Evolutionary conservation across 2,888 invertebrate genomes (phyloP).

Genomic region (Cremastinae sp.): DNA sequence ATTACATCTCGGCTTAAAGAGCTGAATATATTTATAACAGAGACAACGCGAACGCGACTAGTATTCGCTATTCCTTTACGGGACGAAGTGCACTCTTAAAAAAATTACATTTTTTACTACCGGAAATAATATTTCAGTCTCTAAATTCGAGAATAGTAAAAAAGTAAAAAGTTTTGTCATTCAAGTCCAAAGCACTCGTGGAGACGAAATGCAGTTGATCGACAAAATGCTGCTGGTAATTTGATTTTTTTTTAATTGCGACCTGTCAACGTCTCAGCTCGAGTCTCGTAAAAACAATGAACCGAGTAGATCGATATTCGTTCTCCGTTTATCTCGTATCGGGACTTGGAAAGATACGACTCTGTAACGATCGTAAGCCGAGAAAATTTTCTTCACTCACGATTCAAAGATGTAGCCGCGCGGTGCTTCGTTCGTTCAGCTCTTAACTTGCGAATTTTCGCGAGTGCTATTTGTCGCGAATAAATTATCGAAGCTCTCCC

Average conservation of each 20-base stretch:
- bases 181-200: no score
- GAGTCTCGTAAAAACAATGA: neutral
- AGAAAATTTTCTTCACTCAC: constrained; percentile 32
- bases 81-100: constrained; percentile 1
- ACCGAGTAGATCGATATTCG: constrained; percentile 21
- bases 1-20: constrained; percentile 54
- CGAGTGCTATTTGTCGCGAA: constrained; percentile 9
- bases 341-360: constrained; percentile 4
- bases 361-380: neutral
- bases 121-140: neutral
- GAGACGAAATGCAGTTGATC: no score
- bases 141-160: neutral
- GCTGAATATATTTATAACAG: constrained; percentile 49
- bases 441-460: neutral
- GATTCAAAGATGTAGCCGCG: constrained; percentile 48
- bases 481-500: no score
- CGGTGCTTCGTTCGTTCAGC: neutral
- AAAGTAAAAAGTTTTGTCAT: neutral
- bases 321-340: constrained; percentile 40
- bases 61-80: constrained; percentile 31
- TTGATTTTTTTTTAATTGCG: neutral
- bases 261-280: neutral
- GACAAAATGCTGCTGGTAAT: no score
- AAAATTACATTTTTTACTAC: neutral
- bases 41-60: constrained; percentile 30